These are phyloP conservation scores for Dryadula phaetusa DNA, from an alignment of 2,888 invertebrate species.

Conservation along the genomic window DNA sequence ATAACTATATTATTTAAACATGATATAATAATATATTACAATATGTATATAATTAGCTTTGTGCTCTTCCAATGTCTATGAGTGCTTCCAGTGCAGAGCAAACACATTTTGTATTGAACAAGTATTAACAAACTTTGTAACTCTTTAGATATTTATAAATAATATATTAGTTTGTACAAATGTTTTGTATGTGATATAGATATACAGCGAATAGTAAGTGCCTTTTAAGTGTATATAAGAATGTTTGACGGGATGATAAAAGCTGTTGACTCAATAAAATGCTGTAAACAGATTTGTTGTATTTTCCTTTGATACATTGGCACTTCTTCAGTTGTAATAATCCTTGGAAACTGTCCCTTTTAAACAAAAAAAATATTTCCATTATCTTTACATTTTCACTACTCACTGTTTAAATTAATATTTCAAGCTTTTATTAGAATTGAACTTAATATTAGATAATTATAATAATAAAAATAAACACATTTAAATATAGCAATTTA, in stretches of 20 bases:
- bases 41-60: constrained; percentile 10
- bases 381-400: no score
- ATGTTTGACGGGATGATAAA: constrained; percentile 56
- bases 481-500: constrained; percentile 67
- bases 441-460: not conserved
- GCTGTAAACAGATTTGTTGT: constrained; percentile 53
- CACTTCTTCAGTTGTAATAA: not conserved
- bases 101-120: constrained; percentile 1
- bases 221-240: constrained; percentile 70
- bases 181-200: constrained; percentile 77
- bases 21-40: constrained; percentile 16
- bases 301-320: constrained; percentile 25
- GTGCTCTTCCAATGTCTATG: not conserved
- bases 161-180: constrained; percentile 34
- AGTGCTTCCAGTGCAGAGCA: constrained; percentile 29
- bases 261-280: constrained; percentile 69
- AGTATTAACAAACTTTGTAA: constrained; percentile 22
- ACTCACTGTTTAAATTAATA: no score
- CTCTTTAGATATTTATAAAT: constrained; percentile 20
- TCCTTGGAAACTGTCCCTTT: not conserved
- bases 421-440: not conserved
- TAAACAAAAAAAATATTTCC: no score
- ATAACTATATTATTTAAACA: constrained; percentile 9
- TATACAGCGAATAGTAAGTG: constrained; percentile 68
- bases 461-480: constrained; percentile 42